phyloP scores from a whole-genome alignment of 2,888 invertebrate species.

The Allolobophora icterica region DNA sequence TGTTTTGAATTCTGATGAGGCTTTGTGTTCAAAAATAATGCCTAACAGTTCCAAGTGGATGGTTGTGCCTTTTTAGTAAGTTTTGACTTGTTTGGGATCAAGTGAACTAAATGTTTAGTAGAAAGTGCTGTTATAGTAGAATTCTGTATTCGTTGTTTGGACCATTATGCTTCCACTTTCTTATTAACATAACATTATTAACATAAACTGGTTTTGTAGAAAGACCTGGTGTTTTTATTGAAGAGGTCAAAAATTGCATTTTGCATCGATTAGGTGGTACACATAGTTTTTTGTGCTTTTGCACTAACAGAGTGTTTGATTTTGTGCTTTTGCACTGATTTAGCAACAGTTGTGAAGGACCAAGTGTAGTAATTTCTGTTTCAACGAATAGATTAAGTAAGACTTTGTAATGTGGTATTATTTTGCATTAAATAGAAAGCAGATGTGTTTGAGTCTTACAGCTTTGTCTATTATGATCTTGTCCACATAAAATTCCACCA shows the following conservation, averaged over 20 bases:
- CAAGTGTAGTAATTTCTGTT: neutral
- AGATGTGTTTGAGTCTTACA: too few relatives aligned
- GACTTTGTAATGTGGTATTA: neutral
- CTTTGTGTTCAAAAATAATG: neutral
- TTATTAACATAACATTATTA: too few relatives aligned
- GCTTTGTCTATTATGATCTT: too few relatives aligned
- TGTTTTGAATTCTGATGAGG: neutral
- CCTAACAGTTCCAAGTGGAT: neutral
- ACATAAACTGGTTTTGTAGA: too few relatives aligned
- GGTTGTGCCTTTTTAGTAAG: neutral
- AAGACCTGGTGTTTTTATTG: too few relatives aligned
- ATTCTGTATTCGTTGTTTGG: neutral
- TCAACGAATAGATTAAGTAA: neutral
- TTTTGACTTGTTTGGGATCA: neutral
- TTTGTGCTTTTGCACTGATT: conserved; percentile 14
- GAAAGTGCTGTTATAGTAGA: neutral
- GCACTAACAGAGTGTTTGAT: neutral
- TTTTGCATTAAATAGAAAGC: neutral
- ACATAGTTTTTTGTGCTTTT: neutral
- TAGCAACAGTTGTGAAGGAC: neutral
- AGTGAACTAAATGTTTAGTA: neutral
- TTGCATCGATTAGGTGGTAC: too few relatives aligned
- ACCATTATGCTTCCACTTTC: neutral
- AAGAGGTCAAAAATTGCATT: too few relatives aligned
- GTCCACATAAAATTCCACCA: too few relatives aligned